phyloP scores from a whole-genome alignment of 2,113 vertebrate species.

The Halcyon malimbica region DNA sequence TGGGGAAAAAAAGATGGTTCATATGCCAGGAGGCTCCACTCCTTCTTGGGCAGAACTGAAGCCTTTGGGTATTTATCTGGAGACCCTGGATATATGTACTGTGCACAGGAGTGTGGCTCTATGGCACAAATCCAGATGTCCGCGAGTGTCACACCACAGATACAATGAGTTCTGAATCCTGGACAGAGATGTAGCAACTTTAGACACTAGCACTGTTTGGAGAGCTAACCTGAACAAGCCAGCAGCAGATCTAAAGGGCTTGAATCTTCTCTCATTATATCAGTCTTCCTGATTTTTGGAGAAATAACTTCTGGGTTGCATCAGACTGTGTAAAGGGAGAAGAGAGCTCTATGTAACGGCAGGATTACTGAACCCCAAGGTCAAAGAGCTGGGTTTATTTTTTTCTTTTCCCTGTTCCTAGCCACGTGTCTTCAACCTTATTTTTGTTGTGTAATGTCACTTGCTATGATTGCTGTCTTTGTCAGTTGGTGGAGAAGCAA shows the following conservation, averaged over 20 bases:
- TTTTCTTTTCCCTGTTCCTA: background rate
- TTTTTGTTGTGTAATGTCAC: background rate
- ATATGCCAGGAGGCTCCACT: background rate
- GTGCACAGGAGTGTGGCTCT: background rate
- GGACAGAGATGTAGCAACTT: background rate
- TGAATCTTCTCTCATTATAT: background rate
- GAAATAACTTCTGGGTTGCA: background rate
- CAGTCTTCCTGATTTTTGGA: background rate
- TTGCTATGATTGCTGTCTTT: background rate
- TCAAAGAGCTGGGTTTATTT: background rate
- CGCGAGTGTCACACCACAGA: background rate
- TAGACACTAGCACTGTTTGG: background rate
- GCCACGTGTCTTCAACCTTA: background rate
- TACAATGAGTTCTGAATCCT: background rate
- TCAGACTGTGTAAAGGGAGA: background rate
- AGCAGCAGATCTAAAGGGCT: background rate
- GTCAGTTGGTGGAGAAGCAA: background rate
- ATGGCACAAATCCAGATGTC: background rate
- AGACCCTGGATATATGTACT: background rate
- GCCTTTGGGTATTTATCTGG: background rate
- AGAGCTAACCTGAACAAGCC: background rate
- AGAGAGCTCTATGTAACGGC: background rate
- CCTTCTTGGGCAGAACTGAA: background rate
- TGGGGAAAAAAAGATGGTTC: background rate
- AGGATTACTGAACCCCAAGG: background rate